Evolutionary conservation across 2,113 vertebrate genomes (phyloP).

Genomic region (Alectura lathami): DNA sequence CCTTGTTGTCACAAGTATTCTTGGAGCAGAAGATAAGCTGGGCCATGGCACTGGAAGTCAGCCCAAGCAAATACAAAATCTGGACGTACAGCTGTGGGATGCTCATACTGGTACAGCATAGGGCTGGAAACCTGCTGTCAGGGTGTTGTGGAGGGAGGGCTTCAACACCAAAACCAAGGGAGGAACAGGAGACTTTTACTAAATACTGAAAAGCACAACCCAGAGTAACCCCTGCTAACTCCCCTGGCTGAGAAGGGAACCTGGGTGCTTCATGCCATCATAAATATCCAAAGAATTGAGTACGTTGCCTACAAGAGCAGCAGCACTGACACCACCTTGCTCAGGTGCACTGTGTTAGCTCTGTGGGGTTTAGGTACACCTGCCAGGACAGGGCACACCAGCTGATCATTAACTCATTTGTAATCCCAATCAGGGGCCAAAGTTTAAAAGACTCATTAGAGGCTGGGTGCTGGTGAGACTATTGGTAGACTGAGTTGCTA

Average conservation of each 20-base stretch:
- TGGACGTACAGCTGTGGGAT: background rate
- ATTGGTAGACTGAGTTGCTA: background rate
- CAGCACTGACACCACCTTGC: accelerated
- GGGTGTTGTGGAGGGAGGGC: background rate
- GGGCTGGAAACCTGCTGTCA: accelerated
- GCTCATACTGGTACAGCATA: background rate
- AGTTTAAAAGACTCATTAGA: background rate
- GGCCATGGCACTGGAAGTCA: background rate
- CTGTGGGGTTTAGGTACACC: background rate
- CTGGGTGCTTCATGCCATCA: background rate
- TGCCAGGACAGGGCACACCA: background rate
- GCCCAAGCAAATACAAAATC: background rate
- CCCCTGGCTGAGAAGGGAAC: background rate
- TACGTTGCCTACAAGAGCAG: background rate
- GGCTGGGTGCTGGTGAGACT: background rate
- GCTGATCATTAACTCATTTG: background rate
- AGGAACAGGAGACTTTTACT: background rate
- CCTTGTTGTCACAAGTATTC: background rate
- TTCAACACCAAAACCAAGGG: background rate
- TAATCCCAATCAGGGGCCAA: background rate
- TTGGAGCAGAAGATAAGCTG: background rate
- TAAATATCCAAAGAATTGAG: background rate
- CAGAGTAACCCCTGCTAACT: background rate
- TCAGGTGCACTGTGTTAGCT: background rate
- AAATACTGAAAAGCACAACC: background rate